phyloP scores from a whole-genome alignment of 2,888 invertebrate genomes.

The Erynnis tages region DNA sequence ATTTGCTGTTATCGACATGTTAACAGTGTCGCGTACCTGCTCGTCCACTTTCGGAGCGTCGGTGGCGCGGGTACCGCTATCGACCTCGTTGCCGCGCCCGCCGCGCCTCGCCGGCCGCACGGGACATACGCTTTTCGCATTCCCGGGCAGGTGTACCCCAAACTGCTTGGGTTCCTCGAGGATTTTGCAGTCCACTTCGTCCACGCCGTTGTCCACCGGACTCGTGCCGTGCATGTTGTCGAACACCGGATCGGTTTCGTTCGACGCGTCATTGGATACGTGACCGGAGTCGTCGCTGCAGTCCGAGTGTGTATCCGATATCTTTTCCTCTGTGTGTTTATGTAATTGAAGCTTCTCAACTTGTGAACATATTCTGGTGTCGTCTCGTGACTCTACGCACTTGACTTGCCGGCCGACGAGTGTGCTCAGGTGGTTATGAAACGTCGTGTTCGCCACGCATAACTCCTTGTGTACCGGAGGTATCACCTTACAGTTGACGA shows the following conservation, averaged over 20 bases:
- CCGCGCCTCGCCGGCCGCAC: conserved; percentile 72
- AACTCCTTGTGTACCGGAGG: conserved; percentile 73
- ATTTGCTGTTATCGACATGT: conserved; percentile 75
- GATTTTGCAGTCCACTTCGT: conserved; percentile 67
- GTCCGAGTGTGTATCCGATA: conserved; percentile 84
- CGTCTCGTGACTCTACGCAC: conserved; percentile 67
- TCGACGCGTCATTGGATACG: conserved; percentile 90
- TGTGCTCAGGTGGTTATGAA: conserved; percentile 77
- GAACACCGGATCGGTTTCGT: conserved; percentile 82
- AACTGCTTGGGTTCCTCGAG: conserved; percentile 66
- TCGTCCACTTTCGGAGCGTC: conserved; percentile 78
- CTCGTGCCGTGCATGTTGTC: conserved; percentile 61
- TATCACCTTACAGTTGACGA: conserved; percentile 72
- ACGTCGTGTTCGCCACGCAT: conserved; percentile 73
- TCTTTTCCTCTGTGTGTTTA: conserved; percentile 73
- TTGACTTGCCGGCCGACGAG: conserved; percentile 76
- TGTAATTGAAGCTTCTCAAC: conserved; percentile 59
- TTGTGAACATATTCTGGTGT: conserved; percentile 65
- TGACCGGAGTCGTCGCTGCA: conserved; percentile 92
- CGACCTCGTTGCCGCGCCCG: conserved; percentile 76
- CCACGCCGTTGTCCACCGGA: conserved; percentile 46
- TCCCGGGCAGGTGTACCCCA: conserved; percentile 63
- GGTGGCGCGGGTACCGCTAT: conserved; percentile 75
- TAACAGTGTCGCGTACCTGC: conserved; percentile 78
- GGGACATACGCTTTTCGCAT: conserved; percentile 68